A percentile compares a stretch with the other conserved stretches of the same genome.
Conservation (phyloP, 1,140 invertebrate genomes). For the Calliopsis andreniformis region DNA sequence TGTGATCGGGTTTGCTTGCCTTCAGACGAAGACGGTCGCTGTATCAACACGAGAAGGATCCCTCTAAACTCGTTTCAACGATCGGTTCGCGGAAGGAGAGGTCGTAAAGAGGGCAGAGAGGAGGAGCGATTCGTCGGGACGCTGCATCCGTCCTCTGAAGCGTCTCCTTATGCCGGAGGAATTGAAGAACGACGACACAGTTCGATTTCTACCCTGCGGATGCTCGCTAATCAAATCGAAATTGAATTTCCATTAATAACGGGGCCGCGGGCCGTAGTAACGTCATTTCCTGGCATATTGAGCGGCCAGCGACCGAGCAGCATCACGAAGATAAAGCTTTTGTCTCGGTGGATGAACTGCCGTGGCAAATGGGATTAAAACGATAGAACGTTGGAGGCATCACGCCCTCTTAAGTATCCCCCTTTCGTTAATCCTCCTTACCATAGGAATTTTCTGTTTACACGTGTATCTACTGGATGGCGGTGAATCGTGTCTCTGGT, state of each 20-base stretch:
- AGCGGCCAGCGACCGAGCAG: neutral
- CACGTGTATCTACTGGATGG: neutral
- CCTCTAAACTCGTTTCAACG: no score
- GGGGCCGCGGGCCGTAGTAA: conserved; percentile 49
- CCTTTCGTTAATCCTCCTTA: neutral
- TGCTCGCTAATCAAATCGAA: conserved; percentile 61
- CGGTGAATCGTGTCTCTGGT: no score
- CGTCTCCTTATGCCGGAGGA: neutral
- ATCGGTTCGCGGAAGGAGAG: no score
- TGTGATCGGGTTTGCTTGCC: no score
- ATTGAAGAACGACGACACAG: conserved; percentile 16
- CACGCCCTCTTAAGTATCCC: conserved; percentile 9
- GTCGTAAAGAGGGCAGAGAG: no score
- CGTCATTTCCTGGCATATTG: conserved; percentile 51
- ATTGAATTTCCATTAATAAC: conserved; percentile 65
- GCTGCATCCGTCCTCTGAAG: neutral
- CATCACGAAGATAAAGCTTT: conserved; percentile 27
- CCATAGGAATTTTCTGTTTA: conserved; percentile 15
- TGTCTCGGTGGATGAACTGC: conserved; percentile 22
- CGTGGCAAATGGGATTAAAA: conserved; percentile 46
- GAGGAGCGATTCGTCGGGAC: no score
- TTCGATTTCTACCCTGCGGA: conserved; percentile 37
- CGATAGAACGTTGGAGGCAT: conserved; percentile 16
- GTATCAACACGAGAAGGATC: no score
- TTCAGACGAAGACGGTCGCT: no score